A percentile compares a stretch with the other conserved stretches of the same genome.
Evolutionary conservation across 2,113 vertebrate species (phyloP).

Genomic region (Formicarius rufipectus): DNA sequence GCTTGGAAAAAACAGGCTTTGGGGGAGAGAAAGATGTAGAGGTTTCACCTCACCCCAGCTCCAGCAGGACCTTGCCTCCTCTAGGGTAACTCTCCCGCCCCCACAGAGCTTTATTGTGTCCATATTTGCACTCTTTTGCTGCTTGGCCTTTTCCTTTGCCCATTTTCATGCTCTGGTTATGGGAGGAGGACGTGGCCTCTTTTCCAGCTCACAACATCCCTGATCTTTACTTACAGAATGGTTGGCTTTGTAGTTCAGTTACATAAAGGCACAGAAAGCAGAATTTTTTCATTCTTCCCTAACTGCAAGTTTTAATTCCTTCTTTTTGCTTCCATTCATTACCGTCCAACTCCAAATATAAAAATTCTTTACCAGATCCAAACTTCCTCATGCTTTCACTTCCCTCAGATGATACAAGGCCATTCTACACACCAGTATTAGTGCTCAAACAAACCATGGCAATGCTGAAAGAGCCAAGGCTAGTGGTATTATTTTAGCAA

Average conservation of each 20-base stretch:
- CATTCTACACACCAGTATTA: not conserved
- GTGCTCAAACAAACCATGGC: not conserved
- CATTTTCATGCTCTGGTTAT: not conserved
- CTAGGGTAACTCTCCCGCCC: not conserved
- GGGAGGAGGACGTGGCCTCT: not conserved
- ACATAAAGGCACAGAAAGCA: not conserved
- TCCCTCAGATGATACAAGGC: not conserved
- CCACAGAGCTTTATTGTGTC: not conserved
- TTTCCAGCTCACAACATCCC: not conserved
- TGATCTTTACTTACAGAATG: not conserved
- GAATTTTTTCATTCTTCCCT: not conserved
- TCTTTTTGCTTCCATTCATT: not conserved
- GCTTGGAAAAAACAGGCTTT: constrained; percentile 18
- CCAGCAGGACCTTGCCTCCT: not conserved
- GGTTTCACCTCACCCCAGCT: not conserved
- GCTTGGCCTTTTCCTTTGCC: not conserved
- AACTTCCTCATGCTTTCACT: not conserved
- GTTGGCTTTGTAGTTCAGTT: not conserved
- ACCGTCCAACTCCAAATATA: not conserved
- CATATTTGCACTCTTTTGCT: not conserved
- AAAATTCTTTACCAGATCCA: not conserved
- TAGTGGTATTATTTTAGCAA: not conserved
- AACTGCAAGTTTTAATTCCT: not conserved
- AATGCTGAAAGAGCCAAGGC: not conserved
- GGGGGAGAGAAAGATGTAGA: not conserved